A percentile compares a stretch with the other conserved stretches of the same genome.
Conservation (phyloP, 2,797 vertebrate genomes). For the Percopsis omiscomaycus region DNA sequence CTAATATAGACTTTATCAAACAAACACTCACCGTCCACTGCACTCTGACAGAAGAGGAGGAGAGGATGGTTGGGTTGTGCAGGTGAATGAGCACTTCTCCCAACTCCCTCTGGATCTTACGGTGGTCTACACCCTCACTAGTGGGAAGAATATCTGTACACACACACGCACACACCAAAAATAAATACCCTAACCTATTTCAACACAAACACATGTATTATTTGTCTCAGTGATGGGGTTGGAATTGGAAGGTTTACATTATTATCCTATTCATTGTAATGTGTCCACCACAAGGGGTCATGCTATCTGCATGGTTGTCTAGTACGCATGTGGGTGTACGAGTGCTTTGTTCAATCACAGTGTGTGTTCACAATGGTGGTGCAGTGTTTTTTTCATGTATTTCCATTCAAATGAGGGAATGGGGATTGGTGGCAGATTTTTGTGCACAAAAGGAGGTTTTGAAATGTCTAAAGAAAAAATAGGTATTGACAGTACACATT, state of each 20-base stretch:
- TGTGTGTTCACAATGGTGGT: too few species aligned
- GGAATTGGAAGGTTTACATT: background rate
- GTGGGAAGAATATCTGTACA: constrained; percentile 91
- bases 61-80: constrained; percentile 96
- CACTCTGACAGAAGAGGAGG: constrained; percentile 93
- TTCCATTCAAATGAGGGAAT: too few species aligned
- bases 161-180: background rate
- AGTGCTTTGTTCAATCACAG: too few species aligned
- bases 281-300: too few species aligned
- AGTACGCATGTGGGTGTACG: background rate
- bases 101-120: constrained; percentile 93
- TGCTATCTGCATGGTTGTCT: background rate
- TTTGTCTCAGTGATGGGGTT: too few species aligned
- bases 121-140: constrained; percentile 95
- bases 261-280: too few species aligned
- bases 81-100: constrained; percentile 93
- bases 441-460: too few species aligned
- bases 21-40: constrained; percentile 92
- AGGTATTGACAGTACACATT: background rate
- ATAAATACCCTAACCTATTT: too few species aligned
- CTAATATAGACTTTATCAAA: background rate
- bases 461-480: too few species aligned
- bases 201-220: too few species aligned
- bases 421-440: too few species aligned
- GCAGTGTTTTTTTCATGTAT: too few species aligned